Evolutionary conservation across 2,888 invertebrate species (phyloP).

Genomic region (Habroteleia sp.): DNA sequence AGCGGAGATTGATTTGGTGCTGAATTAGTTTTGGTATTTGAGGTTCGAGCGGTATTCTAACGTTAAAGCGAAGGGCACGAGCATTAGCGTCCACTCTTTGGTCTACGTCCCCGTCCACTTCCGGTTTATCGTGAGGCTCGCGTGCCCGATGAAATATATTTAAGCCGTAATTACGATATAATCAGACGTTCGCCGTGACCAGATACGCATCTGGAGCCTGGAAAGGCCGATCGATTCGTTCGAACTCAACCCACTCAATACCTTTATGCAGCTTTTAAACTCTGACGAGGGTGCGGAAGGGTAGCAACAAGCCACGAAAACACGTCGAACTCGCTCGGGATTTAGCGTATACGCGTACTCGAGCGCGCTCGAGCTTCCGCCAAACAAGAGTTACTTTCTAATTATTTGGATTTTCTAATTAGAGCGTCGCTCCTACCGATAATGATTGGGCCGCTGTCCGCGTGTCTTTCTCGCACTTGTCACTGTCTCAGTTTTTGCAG

Average conservation of each 20-base stretch:
- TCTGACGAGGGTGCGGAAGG: slow-evolving; percentile 64
- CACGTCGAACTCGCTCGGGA: slow-evolving; percentile 60
- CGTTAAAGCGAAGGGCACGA: slow-evolving; percentile 70
- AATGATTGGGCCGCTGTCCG: slow-evolving; percentile 61
- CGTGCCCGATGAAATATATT: slow-evolving; percentile 78
- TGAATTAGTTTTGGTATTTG: slow-evolving; percentile 63
- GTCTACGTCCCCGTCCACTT: slow-evolving; percentile 44
- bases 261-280: slow-evolving; percentile 66
- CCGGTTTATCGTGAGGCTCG: slow-evolving; percentile 65
- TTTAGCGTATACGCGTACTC: slow-evolving; percentile 60
- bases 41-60: slow-evolving; percentile 45
- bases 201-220: slow-evolving; percentile 73
- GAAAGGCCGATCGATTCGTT: slow-evolving; percentile 75
- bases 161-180: slow-evolving; percentile 78
- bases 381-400: slow-evolving; percentile 78
- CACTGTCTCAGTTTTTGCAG: slow-evolving; percentile 58
- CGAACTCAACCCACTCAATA: slow-evolving; percentile 56
- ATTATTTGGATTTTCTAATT: slow-evolving; percentile 80
- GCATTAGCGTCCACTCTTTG: slow-evolving; percentile 65
- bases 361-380: slow-evolving; percentile 56
- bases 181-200: slow-evolving; percentile 76
- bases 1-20: slow-evolving; percentile 71
- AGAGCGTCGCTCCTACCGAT: slow-evolving; percentile 74
- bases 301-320: slow-evolving; percentile 63
- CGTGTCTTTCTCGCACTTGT: slow-evolving; percentile 54